Base-by-base conservation (phyloP, 1,140 invertebrate species). In the Campoletis sonorensis region DNA sequence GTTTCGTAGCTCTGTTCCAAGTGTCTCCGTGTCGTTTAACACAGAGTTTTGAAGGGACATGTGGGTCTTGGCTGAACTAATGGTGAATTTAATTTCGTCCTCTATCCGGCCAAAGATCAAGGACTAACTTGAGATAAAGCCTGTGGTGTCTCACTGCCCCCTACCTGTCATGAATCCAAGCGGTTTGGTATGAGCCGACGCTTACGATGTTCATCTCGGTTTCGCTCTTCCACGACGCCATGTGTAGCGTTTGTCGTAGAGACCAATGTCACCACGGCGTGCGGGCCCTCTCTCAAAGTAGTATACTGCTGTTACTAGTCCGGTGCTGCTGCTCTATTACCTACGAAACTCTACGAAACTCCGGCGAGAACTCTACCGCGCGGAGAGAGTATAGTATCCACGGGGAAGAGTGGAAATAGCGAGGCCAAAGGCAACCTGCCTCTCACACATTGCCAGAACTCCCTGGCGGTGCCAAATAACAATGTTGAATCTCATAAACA, bases 401-500 rank as follows among this genome's bases (percentile, higher is more conserved):
- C 21, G 33, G 21, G 30, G n/a, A 78, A 51, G 54, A 78, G 61
- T 67, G 61, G 58, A 15, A 78, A 64, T 26, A 16, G 10, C n/a
- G 49, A 30, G 30, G 76, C 27, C 54, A 78, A 78, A 64, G 76
- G 58, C 76, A 77, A 40, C 16, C 73, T 78, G 70, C 45, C 30
- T 54, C 78, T 73, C 77, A 79, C 78, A 80, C 82, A 76, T 76
- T 76, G 79, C 73, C 45, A 81, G 79, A 92, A 91, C 90, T 91
- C 90, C 89, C 88, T 86, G 88, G 87, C 88, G 91, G 91, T 92
- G 91, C 91, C 91, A 92, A 92, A 92, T 92, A 92, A 92, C 91
- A 92, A 92, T 92, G 91, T 91, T 91, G 91, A 91, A 92, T 92
- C 91, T 91, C 91, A 92, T 92, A 92, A 92, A 92, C 91, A 92